Conservation (phyloP, 2,113 vertebrate species). For the Sapajus apella region DNA sequence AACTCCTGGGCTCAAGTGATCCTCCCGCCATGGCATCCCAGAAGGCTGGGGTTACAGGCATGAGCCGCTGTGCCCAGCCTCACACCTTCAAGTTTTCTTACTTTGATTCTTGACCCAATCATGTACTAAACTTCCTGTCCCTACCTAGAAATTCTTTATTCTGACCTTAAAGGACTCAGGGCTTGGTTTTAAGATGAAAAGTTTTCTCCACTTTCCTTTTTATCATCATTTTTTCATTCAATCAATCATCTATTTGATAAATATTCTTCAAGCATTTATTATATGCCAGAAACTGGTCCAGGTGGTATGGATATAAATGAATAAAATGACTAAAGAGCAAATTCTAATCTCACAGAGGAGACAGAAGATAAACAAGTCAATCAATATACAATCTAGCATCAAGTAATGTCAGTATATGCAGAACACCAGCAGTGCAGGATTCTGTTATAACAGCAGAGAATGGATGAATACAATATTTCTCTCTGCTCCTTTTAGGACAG, state of each 20-base stretch:
- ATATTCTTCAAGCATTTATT: background rate
- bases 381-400: background rate
- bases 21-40: background rate
- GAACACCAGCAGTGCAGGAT: background rate
- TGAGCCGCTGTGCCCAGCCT: background rate
- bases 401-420: background rate
- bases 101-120: background rate
- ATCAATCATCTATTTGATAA: background rate
- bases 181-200: conserved; percentile 6
- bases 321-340: background rate
- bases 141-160: background rate
- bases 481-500: background rate
- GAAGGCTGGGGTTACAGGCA: background rate
- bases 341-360: background rate
- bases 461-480: background rate
- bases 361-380: background rate
- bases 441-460: background rate
- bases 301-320: background rate
- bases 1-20: background rate
- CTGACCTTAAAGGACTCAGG: background rate
- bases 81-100: background rate
- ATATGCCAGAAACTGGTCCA: background rate
- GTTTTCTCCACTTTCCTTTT: background rate
- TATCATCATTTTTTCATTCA: background rate
- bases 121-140: background rate